phyloP scores from a whole-genome alignment of 2,888 invertebrate genomes.

The Drosophila nigritarsus region DNA sequence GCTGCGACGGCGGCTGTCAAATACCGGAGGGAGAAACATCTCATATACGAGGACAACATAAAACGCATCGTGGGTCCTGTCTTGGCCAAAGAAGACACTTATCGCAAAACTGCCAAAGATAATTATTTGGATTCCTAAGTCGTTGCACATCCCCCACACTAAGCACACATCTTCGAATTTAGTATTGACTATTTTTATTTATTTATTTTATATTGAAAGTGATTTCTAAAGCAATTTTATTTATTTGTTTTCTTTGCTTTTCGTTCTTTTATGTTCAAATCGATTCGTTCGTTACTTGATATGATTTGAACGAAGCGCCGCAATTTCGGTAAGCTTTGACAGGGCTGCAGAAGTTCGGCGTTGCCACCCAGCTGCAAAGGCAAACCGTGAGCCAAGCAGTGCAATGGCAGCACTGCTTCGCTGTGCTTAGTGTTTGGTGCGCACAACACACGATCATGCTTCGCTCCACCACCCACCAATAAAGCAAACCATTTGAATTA shows the following conservation, averaged over 20 bases:
- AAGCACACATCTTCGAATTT: neutral
- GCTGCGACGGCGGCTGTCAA: neutral
- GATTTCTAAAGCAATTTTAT: neutral
- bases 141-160: neutral
- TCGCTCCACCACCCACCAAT: neutral
- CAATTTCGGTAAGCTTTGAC: neutral
- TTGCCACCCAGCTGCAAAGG: conserved; percentile 22
- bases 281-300: too few relatives aligned
- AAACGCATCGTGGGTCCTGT: neutral
- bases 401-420: conserved; percentile 1
- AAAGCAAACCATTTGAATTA: neutral
- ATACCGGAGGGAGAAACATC: neutral
- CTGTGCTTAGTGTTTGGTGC: conserved; percentile 1
- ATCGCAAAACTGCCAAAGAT: conserved; percentile 43
- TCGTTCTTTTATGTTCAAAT: neutral
- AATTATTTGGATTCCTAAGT: conserved; percentile 1
- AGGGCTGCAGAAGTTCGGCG: conserved; percentile 25
- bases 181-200: neutral
- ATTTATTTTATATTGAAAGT: neutral
- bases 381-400: neutral
- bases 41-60: neutral
- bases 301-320: conserved; percentile 12
- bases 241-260: neutral
- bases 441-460: conserved; percentile 31
- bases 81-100: conserved; percentile 19